Base-by-base conservation (phyloP, 35 echinoderm and acorn worm genomes). In the Ophioderma brevispina region DNA sequence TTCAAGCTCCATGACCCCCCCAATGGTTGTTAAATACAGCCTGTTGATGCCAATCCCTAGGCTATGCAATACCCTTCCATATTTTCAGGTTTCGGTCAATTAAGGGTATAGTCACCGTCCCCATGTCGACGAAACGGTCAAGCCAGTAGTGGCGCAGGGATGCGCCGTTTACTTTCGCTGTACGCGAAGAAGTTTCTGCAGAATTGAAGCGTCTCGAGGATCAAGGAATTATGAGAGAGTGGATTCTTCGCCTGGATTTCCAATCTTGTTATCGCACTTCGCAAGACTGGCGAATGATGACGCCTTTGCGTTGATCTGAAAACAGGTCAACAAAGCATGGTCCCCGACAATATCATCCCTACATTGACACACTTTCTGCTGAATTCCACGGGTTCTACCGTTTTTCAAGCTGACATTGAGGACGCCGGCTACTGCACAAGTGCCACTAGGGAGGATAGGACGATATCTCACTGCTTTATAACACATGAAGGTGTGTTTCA, bases 261-360 rank as follows among this genome's bases (percentile, higher is more conserved):
- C 0, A 75, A 75, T 39, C 35, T 87, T 0, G 85, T 87, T 25
- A 76, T 87, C 6, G 85, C 83, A 0, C 55, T 40, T 43, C 42
- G 35, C 42, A 85, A 85, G 37, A 85, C 18, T n/a, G 81, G 89
- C 11, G 55, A 75, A 0, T 18, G n/a, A n/a, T n/a, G 83, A 23
- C 0, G 89, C 40, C 33, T 91, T 0, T 91, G 89, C 39, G 75
- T 91, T 4, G 89, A 91, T 33, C 63, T 90, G n/a, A n/a, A 31
- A 64, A 17, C 36, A 83, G 34, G 35, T 64, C 1, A 90, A 83
- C 79, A 77, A 90, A 23, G 56, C 43, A 38, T 90, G 1, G 46
- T 81, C 0, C 37, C 32, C 2, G 78, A 90, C 13, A 90, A 39
- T 37, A 31, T 78, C 78, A 25, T 56, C 1, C 81, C 78, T 17